Conservation (phyloP, 2,888 invertebrate genomes). For the Acrobasis suavella region DNA sequence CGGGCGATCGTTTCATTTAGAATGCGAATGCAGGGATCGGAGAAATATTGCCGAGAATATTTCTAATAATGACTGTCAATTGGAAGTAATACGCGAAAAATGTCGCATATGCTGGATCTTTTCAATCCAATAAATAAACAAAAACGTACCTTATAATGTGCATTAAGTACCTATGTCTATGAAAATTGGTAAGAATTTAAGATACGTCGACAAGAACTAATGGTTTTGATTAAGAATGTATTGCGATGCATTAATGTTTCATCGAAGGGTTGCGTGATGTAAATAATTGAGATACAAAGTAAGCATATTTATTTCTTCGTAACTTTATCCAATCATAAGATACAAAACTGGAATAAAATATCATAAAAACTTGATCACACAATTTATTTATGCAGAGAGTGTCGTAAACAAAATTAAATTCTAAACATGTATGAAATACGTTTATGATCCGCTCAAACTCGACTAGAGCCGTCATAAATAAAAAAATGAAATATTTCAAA, state of each 20-base stretch:
- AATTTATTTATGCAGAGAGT: neutral
- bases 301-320: neutral
- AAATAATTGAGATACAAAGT: conserved; percentile 2
- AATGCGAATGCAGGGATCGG: conserved; percentile 64
- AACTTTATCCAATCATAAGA: neutral
- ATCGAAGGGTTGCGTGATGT: neutral
- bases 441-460: conserved; percentile 15
- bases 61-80: conserved; percentile 63
- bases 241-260: neutral
- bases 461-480: conserved; percentile 12
- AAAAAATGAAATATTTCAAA: conserved; percentile 19
- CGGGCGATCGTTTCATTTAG: conserved; percentile 72
- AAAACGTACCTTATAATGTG: neutral
- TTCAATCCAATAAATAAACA: conserved; percentile 1
- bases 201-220: neutral
- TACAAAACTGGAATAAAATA: neutral
- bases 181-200: neutral
- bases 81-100: conserved; percentile 51
- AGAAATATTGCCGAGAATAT: conserved; percentile 67
- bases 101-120: conserved; percentile 2
- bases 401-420: conserved; percentile 17
- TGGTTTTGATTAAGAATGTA: neutral
- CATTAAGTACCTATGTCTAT: neutral
- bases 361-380: conserved; percentile 4
- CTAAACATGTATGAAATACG: conserved; percentile 18